A percentile compares a stretch with the other conserved stretches of the same genome.
Conservation (phyloP, 92 coral and sea anemone species). For the Zoanthus gigantus region DNA sequence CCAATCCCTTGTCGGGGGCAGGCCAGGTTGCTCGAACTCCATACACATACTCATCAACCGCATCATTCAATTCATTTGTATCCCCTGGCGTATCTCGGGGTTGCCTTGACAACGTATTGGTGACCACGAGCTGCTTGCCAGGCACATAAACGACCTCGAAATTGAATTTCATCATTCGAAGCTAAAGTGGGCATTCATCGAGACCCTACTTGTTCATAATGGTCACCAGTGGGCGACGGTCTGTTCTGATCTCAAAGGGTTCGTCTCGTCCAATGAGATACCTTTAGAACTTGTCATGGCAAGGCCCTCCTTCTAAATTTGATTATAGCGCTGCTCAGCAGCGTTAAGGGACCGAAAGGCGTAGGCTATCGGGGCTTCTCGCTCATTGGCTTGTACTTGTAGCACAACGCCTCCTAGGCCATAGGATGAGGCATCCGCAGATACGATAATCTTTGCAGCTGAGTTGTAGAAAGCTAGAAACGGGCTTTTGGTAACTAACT, state of each 20-base stretch:
- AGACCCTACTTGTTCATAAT: too few relatives aligned
- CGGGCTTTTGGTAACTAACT: conserved; percentile 18
- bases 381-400: conserved; percentile 8
- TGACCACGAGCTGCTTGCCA: conserved; percentile 10
- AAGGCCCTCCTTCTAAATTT: conserved; percentile 10
- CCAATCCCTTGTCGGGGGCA: conserved; percentile 13
- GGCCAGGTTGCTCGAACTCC: conserved; percentile 18
- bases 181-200: background rate
- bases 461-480: conserved; percentile 4
- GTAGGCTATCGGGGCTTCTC: conserved; percentile 1
- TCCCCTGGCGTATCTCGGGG: background rate
- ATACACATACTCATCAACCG: conserved; percentile 2
- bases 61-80: background rate
- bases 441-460: background rate
- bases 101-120: conserved; percentile 12
- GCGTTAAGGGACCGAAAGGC: conserved; percentile 7
- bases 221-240: too few relatives aligned
- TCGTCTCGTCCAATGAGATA: too few relatives aligned
- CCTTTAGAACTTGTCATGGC: conserved; percentile 15
- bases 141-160: background rate
- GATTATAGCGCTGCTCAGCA: conserved; percentile 8
- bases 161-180: conserved; percentile 19
- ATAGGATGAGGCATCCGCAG: conserved; percentile 18
- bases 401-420: conserved; percentile 9
- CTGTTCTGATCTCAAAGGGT: too few relatives aligned